Conservation (phyloP, 2,113 vertebrate species). For the Corapipo altera region DNA sequence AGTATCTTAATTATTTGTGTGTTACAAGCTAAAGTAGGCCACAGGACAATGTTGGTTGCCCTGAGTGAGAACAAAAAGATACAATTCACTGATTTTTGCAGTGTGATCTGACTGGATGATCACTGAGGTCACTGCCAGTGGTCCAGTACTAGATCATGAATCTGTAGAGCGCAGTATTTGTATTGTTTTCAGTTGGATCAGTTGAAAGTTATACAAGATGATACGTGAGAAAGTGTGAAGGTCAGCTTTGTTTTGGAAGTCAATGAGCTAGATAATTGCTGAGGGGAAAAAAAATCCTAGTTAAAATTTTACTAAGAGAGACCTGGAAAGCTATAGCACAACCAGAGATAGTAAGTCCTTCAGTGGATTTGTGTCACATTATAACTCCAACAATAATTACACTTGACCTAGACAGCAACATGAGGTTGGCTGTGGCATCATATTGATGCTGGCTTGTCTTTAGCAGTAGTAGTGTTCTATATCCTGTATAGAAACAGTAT, state of each 20-base stretch:
- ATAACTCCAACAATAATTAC: not conserved
- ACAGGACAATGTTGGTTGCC: not conserved
- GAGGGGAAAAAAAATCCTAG: not conserved
- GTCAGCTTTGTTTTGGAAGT: not conserved
- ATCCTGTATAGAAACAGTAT: not conserved
- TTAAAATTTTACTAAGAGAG: not conserved
- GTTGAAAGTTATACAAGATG: not conserved
- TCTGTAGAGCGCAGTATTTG: not conserved
- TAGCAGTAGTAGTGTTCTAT: not conserved
- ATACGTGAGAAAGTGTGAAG: not conserved
- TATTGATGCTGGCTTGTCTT: not conserved
- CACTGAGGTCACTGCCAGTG: not conserved
- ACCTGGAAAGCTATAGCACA: not conserved
- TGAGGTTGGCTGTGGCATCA: not conserved
- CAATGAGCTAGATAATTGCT: not conserved
- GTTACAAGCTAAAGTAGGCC: not conserved
- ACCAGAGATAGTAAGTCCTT: not conserved
- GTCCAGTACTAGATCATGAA: not conserved
- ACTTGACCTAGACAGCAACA: not conserved
- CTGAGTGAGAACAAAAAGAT: not conserved
- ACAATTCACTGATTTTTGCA: not conserved
- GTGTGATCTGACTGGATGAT: not conserved
- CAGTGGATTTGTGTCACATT: accelerated
- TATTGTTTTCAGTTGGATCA: not conserved
- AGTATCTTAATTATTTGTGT: not conserved